Evolutionary conservation across 2,797 vertebrate species (phyloP).

Genomic region (Ceryle rudis): DNA sequence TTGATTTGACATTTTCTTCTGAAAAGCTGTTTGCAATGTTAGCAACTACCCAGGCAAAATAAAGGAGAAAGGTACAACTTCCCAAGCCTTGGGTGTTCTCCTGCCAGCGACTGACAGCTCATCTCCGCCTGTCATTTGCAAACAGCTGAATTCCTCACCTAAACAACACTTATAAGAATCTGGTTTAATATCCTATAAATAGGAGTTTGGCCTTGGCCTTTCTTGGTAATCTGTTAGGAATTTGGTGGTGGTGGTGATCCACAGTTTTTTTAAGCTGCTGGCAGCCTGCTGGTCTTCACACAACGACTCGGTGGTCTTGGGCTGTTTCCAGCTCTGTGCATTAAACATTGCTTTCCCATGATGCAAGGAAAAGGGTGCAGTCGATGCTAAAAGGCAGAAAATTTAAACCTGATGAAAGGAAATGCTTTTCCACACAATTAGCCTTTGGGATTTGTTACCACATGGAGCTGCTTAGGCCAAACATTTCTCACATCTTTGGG

Average conservation of each 20-base stretch:
- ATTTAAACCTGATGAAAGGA: conserved; percentile 71
- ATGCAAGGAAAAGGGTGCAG: conserved; percentile 63
- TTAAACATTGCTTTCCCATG: conserved; percentile 63
- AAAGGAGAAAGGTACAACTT: conserved; percentile 14
- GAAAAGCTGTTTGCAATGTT: not conserved
- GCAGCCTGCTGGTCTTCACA: not conserved
- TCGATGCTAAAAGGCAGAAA: conserved; percentile 56
- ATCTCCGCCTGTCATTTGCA: not conserved
- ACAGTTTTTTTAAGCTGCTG: conserved; percentile 59
- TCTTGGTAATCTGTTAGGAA: conserved; percentile 64
- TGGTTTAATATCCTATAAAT: conserved; percentile 30
- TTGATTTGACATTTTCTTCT: not conserved
- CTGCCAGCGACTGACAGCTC: not conserved
- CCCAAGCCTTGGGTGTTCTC: not conserved
- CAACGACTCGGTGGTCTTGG: conserved; percentile 45
- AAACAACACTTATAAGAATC: conserved; percentile 49
- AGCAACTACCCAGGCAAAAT: not conserved
- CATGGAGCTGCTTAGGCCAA: conserved; percentile 55
- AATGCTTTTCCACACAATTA: conserved; percentile 65
- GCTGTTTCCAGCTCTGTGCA: conserved; percentile 54
- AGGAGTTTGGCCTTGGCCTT: conserved; percentile 36
- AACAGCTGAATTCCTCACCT: not conserved
- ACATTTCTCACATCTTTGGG: not conserved
- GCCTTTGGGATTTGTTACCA: conserved; percentile 64
- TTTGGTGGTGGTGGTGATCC: conserved; percentile 38